Base-by-base conservation (phyloP, 2,888 invertebrate genomes). In the Caenorhabditis sp. region DNA sequence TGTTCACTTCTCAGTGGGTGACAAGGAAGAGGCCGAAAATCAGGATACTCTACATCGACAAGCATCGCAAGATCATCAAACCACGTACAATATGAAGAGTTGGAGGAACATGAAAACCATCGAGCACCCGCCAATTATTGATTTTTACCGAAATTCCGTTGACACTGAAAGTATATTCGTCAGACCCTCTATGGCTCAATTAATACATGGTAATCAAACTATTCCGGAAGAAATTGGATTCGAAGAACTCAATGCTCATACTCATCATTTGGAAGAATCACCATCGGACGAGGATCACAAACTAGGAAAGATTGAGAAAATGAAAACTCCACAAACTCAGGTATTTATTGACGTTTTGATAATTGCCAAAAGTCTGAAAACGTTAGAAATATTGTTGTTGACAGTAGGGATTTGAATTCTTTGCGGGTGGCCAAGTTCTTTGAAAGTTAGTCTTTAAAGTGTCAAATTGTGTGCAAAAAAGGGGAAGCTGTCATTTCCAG, bases 131-230 rank as follows among this genome's bases (percentile, higher is more conserved):
- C 91, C 91, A 1, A 86, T 89, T 53, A 88, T 89, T 38, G 90
- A 91, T 71, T 89, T 90, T 82, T 91, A 91, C 77, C 86, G 90
- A 12, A 89, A 90, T 80, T 84, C 86, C 0, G 78, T 79, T 1
- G 83, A 82, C 31, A 77, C 73, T 14, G 76, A 76, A 17, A 70
- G 64, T 3, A 63, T 73, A 20, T 61, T 59, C 43, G 72, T 71
- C 3, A 71, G 86, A n/a, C 86, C 86, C 14, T 84, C 86, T 25
- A 86, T 86, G 86, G 73, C 83, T 20, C 83, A 86, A 57, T 65
- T 86, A 12, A 81, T 85, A 31, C 78, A 84, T 70, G 85, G 86
- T 64, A 80, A 80, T 52, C 66, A 83, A 58, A 63, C 69, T 14
- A 78, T 72, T 14, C 67, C 66, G 53, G 69, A 74, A 54, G 70